phyloP scores from a whole-genome alignment of 2,888 invertebrate genomes.

The Ptilodon capucinus region DNA sequence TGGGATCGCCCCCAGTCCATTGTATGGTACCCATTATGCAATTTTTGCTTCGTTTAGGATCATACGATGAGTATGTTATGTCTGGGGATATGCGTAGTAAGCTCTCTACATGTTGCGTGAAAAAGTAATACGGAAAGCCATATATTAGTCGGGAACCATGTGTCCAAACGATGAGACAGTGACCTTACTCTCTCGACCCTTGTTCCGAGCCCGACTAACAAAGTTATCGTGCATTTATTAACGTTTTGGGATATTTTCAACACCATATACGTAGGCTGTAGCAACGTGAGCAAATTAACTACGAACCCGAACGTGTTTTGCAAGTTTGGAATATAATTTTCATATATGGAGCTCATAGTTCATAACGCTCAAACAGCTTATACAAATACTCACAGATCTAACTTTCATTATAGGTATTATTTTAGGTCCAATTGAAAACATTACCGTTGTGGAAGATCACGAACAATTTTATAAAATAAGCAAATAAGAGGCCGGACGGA shows the following conservation, averaged over 20 bases:
- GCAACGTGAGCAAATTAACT: neutral
- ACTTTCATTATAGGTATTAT: neutral
- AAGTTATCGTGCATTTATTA: slow-evolving; percentile 9
- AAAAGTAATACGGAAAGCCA: neutral
- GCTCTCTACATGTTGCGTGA: neutral
- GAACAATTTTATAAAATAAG: neutral
- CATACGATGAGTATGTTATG: no score
- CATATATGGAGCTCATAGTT: no score
- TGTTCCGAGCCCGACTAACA: slow-evolving; percentile 3
- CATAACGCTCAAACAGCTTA: slow-evolving; percentile 3
- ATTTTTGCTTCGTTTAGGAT: no score
- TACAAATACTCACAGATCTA: neutral
- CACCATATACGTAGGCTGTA: neutral
- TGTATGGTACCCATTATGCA: no score
- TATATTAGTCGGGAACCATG: neutral
- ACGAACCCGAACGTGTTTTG: slow-evolving; percentile 1
- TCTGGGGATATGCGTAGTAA: no score
- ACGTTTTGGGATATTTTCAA: slow-evolving; percentile 2
- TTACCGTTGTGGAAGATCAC: neutral
- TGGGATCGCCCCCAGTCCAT: no score
- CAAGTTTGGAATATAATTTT: no score
- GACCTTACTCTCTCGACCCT: slow-evolving; percentile 2
- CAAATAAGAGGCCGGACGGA: neutral
- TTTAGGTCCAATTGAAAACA: neutral
- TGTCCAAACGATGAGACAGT: neutral